Evolutionary conservation across 2,888 invertebrate species (phyloP), one percentile per base, ranked within the genome.

Genomic region (Heterodera filipjevi): DNA sequence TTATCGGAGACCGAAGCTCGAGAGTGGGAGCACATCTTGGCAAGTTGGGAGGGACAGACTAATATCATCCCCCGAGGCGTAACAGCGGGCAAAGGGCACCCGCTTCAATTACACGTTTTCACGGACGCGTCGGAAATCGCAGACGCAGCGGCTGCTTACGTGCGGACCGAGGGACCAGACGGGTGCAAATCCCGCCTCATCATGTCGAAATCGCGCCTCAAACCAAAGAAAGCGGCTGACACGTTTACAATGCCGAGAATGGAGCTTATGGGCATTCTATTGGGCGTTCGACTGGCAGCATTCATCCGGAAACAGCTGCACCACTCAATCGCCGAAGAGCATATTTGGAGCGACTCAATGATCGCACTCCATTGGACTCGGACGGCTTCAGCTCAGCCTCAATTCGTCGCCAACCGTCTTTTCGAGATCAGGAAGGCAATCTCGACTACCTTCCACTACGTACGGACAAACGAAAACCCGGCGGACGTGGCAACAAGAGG

Each of bases 61-160:
- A 44, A 68, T 27, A 6, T 27, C 2, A 46, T 66, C 19, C 39
- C 71, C 27, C 44, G 46, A 22, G n/a, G 39, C 12, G 22, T 66
- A 39, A 33, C 46, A 0, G 22, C n/a, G n/a, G 66, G 44, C 12
- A n/a, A 8, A 1, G 33, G n/a, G 0, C 49, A 39, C n/a, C 19
- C 22, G 14, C 27, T 53, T 30, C 77, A 83, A 39, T 35, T 83
- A 0, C 83, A 81, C 32, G 70, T 81, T 1, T 83, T 83, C 71
- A 64, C 68, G 14, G 83, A 83, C 39, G 83, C 83, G 2, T 81
- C 82, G 1, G 64, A 72, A 8, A n/a, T 70, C 10, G 82, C 81
- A 2, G 81, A 73, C 35, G 80, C 68, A 3, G 79, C 81, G 19
- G 76, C 68, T 0, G 77, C 76, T 30, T 83, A 82, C 64, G 2